A percentile compares a stretch with the other conserved stretches of the same genome.
Conservation (phyloP, 2,113 vertebrate species). For the Sceloporus undulatus region DNA sequence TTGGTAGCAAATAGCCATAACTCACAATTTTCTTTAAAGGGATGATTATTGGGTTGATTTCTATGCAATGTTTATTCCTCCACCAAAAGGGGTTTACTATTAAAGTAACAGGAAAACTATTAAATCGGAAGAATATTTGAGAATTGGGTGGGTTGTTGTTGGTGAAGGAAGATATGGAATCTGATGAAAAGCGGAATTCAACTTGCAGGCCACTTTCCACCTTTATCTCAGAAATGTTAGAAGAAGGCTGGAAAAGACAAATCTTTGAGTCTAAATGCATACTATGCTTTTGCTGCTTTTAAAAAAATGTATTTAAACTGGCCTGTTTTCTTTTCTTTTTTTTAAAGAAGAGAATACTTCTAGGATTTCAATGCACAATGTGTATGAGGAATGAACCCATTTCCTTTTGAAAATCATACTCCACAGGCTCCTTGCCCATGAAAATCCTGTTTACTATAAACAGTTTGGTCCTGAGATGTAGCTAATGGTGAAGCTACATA, state of each 20-base stretch:
- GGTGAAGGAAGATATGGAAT: background rate
- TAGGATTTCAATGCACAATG: background rate
- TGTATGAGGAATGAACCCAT: background rate
- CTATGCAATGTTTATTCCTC: background rate
- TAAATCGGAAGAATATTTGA: background rate
- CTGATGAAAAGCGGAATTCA: background rate
- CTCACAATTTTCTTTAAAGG: slow-evolving; percentile 9
- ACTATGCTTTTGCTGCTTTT: background rate
- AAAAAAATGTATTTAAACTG: background rate
- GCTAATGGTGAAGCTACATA: background rate
- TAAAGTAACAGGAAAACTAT: background rate
- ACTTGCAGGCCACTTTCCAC: background rate
- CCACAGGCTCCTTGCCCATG: background rate
- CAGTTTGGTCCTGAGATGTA: background rate
- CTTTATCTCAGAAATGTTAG: background rate
- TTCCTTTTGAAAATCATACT: background rate
- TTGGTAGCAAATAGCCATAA: slow-evolving; percentile 32
- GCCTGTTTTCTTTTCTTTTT: background rate
- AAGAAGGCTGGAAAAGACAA: background rate
- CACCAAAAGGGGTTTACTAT: background rate
- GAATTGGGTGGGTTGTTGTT: background rate
- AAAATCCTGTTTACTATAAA: background rate
- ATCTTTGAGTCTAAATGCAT: background rate
- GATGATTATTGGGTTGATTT: too few relatives aligned
- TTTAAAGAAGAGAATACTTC: background rate